Evolutionary conservation across 2,113 vertebrate species (phyloP).

Genomic region (Eulacestoma nigropectus): DNA sequence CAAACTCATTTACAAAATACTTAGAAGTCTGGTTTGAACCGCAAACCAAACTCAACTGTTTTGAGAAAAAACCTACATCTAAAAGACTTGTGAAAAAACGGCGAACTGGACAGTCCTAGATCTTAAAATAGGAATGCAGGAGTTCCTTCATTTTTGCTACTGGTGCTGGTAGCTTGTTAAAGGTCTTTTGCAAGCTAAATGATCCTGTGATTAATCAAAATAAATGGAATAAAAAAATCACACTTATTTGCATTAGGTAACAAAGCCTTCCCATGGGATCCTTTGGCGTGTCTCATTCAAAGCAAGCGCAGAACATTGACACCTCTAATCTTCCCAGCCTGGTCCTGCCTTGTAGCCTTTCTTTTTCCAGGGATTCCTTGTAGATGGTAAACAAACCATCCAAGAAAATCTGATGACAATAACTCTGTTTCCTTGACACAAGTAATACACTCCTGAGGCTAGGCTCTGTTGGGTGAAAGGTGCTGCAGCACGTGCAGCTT

Average conservation of each 20-base stretch:
- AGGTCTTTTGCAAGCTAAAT: neutral
- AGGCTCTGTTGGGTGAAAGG: constrained; percentile 34
- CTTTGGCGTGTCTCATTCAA: neutral
- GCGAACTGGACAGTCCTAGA: neutral
- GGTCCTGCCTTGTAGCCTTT: neutral
- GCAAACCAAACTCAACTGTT: neutral
- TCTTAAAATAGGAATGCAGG: neutral
- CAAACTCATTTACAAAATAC: neutral
- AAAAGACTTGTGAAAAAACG: neutral
- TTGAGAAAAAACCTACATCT: neutral
- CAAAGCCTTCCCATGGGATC: neutral
- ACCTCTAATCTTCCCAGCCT: neutral
- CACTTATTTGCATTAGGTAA: neutral
- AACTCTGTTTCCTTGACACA: neutral
- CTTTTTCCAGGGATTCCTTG: neutral
- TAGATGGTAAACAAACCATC: neutral
- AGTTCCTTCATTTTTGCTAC: neutral
- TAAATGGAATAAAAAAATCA: neutral
- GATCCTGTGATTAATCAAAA: neutral
- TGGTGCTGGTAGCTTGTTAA: neutral
- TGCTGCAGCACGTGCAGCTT: constrained; percentile 38
- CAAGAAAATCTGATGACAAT: neutral
- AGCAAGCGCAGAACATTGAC: accelerated
- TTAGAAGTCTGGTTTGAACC: constrained; percentile 27
- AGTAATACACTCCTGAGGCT: neutral